Percentiles rank a stretch among this genome's conserved stretches.
Evolutionary conservation across 2,113 vertebrate genomes (phyloP).

Genomic region (Hippocampus zosterae): DNA sequence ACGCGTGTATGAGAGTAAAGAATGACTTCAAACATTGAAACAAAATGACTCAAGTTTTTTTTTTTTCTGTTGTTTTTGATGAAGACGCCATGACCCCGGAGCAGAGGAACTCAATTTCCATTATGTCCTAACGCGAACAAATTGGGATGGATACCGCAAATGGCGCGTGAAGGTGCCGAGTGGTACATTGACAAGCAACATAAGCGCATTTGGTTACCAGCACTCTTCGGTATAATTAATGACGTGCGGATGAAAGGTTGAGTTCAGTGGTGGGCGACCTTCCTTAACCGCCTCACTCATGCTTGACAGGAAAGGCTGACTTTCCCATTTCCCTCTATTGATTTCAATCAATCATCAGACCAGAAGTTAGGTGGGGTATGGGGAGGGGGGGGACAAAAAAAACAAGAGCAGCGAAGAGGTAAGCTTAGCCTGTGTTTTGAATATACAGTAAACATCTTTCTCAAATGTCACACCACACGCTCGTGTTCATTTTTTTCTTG

Average conservation of each 20-base stretch:
- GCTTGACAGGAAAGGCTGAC: slow-evolving; percentile 49
- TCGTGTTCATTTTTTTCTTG: background rate
- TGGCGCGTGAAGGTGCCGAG: background rate
- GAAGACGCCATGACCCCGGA: background rate
- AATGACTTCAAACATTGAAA: background rate
- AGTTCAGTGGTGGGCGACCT: slow-evolving; percentile 60
- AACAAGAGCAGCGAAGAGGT: background rate
- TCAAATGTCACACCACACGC: background rate
- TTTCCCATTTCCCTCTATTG: slow-evolving; percentile 50
- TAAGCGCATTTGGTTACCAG: slow-evolving; percentile 8
- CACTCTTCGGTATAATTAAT: slow-evolving; percentile 52
- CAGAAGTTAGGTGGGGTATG: slow-evolving; percentile 15
- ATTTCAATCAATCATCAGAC: slow-evolving; percentile 47
- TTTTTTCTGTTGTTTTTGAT: background rate
- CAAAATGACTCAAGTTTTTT: background rate
- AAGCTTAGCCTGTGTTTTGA: slow-evolving; percentile 15
- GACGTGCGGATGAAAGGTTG: slow-evolving; percentile 43
- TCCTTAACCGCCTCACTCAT: slow-evolving; percentile 49
- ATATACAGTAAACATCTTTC: background rate
- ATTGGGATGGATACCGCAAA: background rate
- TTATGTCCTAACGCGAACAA: background rate
- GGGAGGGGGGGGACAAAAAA: background rate
- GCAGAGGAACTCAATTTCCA: background rate
- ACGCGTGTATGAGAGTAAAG: background rate
- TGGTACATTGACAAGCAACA: background rate